Evolutionary conservation across 2,888 invertebrate genomes (phyloP), one percentile per base, ranked within the genome.

Genomic region (Mythimna lalbum): DNA sequence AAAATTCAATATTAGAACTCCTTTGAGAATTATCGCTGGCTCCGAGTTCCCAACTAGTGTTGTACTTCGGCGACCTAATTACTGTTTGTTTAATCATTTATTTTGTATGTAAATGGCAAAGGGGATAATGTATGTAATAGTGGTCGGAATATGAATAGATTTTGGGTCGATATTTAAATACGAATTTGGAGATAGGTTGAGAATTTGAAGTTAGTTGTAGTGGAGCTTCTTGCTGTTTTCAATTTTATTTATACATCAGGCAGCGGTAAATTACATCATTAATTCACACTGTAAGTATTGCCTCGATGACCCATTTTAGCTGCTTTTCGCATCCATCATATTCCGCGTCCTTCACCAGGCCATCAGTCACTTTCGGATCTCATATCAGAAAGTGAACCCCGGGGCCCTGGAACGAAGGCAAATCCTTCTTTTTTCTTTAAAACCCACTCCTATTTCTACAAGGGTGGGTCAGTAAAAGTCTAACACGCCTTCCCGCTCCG

Each of bases 1-100:
- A 59, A 72, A 83, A 83, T 77, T 78, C 81, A 78, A 82, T 82
- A 75, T 74, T 53, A 66, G 47, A 57, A 23, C 60, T 73, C 82
- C 82, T 82, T 83, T 82, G 81, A 81, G 78, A 69, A 71, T 78
- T 73, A 80, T 19, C 49, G 47, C 72, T 21, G 36, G 27, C 53
- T 52, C 62, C 31, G 55, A 63, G 70, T 64, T 67, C 23, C 39
- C 49, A 65, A 74, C 68, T 73, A 68, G 70, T 68, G 62, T 77
- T 43, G 69, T 73, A 76, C 83, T 76, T 82, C 19, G 14, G 52
- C 17, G 36, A 23, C 53, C 47, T 82, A 80, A 82, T 82, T 77
- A 80, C 65, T 60, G 78, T 64, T 57, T 57, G 78, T 73, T 82
- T 31, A 59, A 75, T 78, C 52, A 76, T 72, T 39, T 56, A 69